phyloP scores from a whole-genome alignment of 2,113 vertebrate species.

The Coryphaenoides rupestris region DNA sequence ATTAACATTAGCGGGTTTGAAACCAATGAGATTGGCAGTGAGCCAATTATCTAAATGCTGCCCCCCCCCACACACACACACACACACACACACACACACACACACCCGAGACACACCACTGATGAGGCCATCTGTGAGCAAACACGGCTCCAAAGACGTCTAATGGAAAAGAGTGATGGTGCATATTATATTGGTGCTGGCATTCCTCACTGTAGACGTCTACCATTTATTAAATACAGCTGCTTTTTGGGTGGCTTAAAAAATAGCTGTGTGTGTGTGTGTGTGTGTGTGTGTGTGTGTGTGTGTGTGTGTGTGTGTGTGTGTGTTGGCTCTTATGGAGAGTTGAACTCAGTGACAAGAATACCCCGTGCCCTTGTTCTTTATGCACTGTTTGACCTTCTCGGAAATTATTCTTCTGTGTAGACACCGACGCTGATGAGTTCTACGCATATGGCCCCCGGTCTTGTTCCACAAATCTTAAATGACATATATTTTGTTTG shows the following conservation, averaged over 20 bases:
- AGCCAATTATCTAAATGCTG: slow-evolving; percentile 8
- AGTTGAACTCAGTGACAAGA: no score
- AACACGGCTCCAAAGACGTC: slow-evolving; percentile 11
- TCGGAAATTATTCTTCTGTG: no score
- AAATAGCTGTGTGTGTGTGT: neutral
- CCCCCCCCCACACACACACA: neutral
- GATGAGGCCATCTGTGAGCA: slow-evolving; percentile 9
- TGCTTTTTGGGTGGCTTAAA: slow-evolving; percentile 3
- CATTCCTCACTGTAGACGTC: slow-evolving; percentile 5
- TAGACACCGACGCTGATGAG: no score
- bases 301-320: neutral
- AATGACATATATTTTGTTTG: no score
- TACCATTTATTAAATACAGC: slow-evolving; percentile 4
- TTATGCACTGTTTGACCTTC: no score
- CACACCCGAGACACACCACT: no score
- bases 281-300: slow-evolving; percentile 5
- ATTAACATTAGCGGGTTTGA: neutral
- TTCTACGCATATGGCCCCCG: no score
- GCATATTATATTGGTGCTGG: slow-evolving; percentile 16
- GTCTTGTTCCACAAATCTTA: no score
- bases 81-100: no score
- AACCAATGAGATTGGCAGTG: neutral
- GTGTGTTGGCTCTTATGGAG: no score
- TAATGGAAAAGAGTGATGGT: slow-evolving; percentile 26
- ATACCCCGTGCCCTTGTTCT: no score